Evolutionary conservation across 2,888 invertebrate genomes (phyloP).

Genomic region (Clanis bilineata): DNA sequence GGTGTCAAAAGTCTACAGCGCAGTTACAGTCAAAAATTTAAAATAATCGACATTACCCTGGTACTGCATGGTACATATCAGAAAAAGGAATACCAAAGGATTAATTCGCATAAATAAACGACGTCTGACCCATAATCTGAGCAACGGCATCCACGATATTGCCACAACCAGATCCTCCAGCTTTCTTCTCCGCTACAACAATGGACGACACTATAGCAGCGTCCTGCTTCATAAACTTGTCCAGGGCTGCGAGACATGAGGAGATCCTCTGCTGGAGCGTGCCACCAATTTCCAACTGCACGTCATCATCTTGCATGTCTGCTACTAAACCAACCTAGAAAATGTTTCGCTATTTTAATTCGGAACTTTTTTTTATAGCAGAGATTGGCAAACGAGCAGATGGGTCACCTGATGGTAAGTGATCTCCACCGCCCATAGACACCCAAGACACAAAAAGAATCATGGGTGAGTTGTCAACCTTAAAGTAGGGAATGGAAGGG

Average conservation of each 20-base stretch:
- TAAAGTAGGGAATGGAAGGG: no score
- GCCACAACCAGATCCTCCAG: slow-evolving; percentile 82
- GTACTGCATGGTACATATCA: no score
- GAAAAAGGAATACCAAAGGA: no score
- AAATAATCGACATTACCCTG: no score
- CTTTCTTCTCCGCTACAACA: slow-evolving; percentile 92
- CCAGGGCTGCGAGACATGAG: slow-evolving; percentile 89
- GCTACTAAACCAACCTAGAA: slow-evolving; percentile 88
- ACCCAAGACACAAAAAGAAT: no score
- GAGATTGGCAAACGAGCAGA: no score
- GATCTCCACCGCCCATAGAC: no score
- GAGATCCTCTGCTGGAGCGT: slow-evolving; percentile 93
- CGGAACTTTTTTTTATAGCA: no score
- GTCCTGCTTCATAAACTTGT: slow-evolving; percentile 87
- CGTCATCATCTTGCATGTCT: slow-evolving; percentile 87
- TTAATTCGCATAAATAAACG: neutral
- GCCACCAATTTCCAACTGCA: slow-evolving; percentile 87
- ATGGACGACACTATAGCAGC: slow-evolving; percentile 89
- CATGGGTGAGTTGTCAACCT: no score
- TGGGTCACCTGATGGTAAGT: no score
- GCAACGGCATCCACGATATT: slow-evolving; percentile 88
- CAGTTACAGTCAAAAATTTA: no score
- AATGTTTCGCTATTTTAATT: neutral
- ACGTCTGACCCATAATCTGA: slow-evolving; percentile 82
- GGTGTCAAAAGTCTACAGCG: no score